Percentiles rank a stretch among this genome's conserved stretches.
These are phyloP conservation scores for Leuciscus waleckii DNA, from an alignment of 2,797 vertebrate genomes.

Conservation along the genomic window DNA sequence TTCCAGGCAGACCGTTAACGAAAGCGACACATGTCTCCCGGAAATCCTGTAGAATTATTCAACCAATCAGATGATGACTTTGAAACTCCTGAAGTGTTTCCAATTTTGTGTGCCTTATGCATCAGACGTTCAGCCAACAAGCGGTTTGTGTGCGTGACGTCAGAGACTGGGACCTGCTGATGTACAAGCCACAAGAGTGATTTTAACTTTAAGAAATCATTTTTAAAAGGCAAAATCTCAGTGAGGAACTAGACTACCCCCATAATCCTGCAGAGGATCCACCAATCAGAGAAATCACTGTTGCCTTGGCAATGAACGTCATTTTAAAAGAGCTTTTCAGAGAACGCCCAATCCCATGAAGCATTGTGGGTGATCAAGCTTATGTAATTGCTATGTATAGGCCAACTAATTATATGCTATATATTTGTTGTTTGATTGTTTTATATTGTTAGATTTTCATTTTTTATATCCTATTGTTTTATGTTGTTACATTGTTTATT, in stretches of 20 bases:
- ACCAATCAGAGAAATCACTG: neutral
- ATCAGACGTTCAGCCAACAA: no score
- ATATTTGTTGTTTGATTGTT: neutral
- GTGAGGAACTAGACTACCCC: neutral
- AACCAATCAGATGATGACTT: no score
- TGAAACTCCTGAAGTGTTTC: no score
- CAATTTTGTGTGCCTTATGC: no score
- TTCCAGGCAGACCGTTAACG: no score
- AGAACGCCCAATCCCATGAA: neutral
- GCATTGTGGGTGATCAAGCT: neutral
- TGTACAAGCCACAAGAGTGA: neutral
- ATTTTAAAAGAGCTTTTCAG: neutral
- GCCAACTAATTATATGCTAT: neutral
- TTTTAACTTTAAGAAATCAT: neutral
- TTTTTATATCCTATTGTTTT: neutral
- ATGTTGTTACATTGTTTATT: neutral
- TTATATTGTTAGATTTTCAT: neutral
- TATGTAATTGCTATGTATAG: neutral
- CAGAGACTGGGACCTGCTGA: neutral
- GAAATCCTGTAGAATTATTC: no score
- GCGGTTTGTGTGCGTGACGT: no score
- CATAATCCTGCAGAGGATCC: neutral
- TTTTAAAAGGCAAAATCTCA: neutral
- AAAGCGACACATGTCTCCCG: no score
- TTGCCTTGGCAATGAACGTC: neutral